These are phyloP conservation scores for Archaeoteleia sp. DNA, from an alignment of 2,888 invertebrate genomes.

Conservation along the genomic window DNA sequence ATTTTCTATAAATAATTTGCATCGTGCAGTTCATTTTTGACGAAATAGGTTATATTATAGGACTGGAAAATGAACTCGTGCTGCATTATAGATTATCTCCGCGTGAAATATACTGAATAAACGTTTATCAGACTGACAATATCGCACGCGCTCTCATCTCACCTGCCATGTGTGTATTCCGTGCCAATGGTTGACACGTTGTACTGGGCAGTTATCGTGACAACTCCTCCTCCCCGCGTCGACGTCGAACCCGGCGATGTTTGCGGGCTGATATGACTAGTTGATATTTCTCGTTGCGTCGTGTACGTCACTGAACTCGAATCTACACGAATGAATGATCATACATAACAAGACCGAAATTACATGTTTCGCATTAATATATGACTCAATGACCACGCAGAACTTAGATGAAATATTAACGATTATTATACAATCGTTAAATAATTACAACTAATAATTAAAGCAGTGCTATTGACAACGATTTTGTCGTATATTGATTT, in stretches of 20 bases:
- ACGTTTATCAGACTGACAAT: constrained; percentile 31
- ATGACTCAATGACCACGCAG: too few species aligned
- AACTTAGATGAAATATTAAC: too few species aligned
- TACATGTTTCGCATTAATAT: constrained; percentile 17
- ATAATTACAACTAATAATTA: too few species aligned
- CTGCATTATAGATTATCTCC: constrained; percentile 31
- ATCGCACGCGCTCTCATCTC: constrained; percentile 48
- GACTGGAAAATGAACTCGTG: constrained; percentile 26
- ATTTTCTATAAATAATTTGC: too few species aligned
- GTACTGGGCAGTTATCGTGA: constrained; percentile 65
- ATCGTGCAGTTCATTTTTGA: neutral
- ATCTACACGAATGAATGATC: constrained; percentile 58
- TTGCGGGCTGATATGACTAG: constrained; percentile 65
- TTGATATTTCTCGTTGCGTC: constrained; percentile 67
- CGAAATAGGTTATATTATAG: neutral
- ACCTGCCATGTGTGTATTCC: constrained; percentile 69
- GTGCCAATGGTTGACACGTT: constrained; percentile 65
- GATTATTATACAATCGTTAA: too few species aligned
- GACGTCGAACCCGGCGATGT: constrained; percentile 62
- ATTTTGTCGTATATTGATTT: too few species aligned
- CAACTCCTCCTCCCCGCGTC: constrained; percentile 65
- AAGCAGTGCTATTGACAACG: too few species aligned
- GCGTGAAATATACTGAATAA: constrained; percentile 33
- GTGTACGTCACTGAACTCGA: constrained; percentile 70
- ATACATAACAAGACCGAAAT: constrained; percentile 34